Base-by-base conservation (phyloP, 2,113 vertebrate species). In the Amia ocellicauda region DNA sequence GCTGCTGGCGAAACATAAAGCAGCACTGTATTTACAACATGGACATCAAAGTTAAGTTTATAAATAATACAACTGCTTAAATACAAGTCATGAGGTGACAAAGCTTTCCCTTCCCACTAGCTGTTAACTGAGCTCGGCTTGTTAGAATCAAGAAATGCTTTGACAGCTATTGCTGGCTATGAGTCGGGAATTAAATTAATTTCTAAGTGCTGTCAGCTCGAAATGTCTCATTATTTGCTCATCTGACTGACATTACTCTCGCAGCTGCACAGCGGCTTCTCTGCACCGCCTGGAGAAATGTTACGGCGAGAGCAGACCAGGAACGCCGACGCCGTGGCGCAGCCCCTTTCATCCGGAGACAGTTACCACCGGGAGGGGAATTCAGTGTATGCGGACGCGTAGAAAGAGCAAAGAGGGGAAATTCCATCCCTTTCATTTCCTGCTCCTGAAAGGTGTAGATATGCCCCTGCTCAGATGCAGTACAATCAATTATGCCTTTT, bases 401-500 rank as follows among this genome's bases (percentile, higher is more conserved):
- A 24, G 27, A 11, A 31, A 19, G 45, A n/a, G 51, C 36, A 1
- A 28, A 22, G 17, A 36, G 31, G 31, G 31, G 11, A 36, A 11
- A 5, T 36, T 36, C n/a, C n/a, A n/a, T n/a, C n/a, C n/a, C n/a
- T 7, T 7, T 11, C 31, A 41, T 43, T 31, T 13, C 24, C n/a
- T 43, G 66, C 82, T 73, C 75, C 79, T 64, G 43, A 70, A 82
- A 85, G 87, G 87, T 93, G 87, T 90, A 91, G 86, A 89, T 90
- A 86, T 90, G 89, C 88, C 89, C 89, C 91, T 95, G 93, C 92
- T 93, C 93, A 93, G 79, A 87, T 86, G 79, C 75, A 80, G 84
- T 82, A 88, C 58, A 71, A 65, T 66, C 87, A 85, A 86, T 82
- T 89, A 85, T 83, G 59, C 67, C 74, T 69, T 66, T 24, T 49